Evolutionary conservation across 2,113 vertebrate genomes (phyloP), one percentile per base, ranked within the genome.

Genomic region (Festucalex cinctus): DNA sequence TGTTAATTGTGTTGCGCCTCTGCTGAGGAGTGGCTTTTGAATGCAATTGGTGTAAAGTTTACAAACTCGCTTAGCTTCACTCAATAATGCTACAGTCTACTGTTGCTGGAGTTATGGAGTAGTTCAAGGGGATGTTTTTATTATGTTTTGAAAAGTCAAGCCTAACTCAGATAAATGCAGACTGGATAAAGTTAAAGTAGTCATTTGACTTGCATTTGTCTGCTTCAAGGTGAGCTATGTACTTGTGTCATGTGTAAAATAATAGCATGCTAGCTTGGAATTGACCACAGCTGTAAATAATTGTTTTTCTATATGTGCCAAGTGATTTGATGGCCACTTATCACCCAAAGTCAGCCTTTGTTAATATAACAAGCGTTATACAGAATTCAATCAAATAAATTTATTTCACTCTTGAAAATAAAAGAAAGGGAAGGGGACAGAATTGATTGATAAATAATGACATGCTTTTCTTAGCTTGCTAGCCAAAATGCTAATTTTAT

Each of bases 1-100:
- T 94, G 92, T 96, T 98, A 97, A 98, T 96, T 97, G 94, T 94
- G 93, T 94, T 98, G 96, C 94, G 94, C 95, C 95, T 96, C 94
- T 92, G 93, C 79, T 94, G 92, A 96, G 96, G 92, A 92, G 93
- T 94, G 92, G 93, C 92, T 97, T 94, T 94, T 94, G 93, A 96
- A 95, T 94, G 93, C 94, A 95, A 94, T 96, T 95, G 95, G 92
- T 91, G 92, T 91, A 92, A 96, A 96, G 94, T 96, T 97, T 94
- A 92, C 85, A 93, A 94, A 94, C 94, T 95, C 89, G 90, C 93
- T 93, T 85, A 8, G 17, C 54, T 57, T 57, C 26, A 37, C 89
- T 93, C 92, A 94, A 90, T 90, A 43, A 43, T 1, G 22, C 60
- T 3, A 3, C 1, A 16, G n/a, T 16, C 6, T 24, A 74, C 65